Base-by-base conservation (phyloP, 2,888 invertebrate genomes). In the Drosophila conformis region DNA sequence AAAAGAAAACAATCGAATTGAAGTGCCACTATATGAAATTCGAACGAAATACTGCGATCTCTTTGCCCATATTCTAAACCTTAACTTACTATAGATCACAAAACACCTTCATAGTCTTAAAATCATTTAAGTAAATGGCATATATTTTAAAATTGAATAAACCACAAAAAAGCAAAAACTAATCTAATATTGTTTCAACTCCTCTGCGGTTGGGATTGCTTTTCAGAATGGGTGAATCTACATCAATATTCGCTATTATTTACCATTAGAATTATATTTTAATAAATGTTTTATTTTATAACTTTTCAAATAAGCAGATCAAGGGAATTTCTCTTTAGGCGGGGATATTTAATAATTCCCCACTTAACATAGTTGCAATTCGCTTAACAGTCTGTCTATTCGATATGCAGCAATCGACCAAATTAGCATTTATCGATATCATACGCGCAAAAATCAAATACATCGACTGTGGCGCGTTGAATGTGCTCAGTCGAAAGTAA, bases 81-180 rank as follows among this genome's bases (percentile, higher is more conserved):
- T 33, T 63, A 51, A 60, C 59, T 67, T 68, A 65, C 64, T 65
- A 52, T 52, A 61, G 35, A 59, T 38, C 60, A 69, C 61, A 69
- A 63, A 49, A 46, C 8, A 46, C 46, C 21, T 54, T 21, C 33
- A 61, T 77, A 74, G 61, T 69, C n/a, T 53, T 60, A 54, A 62
- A 73, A 31, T 51, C 58, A 51, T 65, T 64, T 69, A 76, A 63
- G 38, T 63, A 71, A 68, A 68, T 61, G 25, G 5, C 21, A 46
- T 68, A 69, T 68, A 59, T 73, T 77, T 66, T 63, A 29, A 63
- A 74, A 66, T 13, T 66, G 1, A 77, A 70, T 77, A 77, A 74
- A 77, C 15, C 21, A 46, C 29, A 25, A 21, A 40, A 66, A 15
- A 53, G 18, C 7, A 42, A 52, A 33, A 15, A 29, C 25, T 40